Conservation (phyloP, 1,140 invertebrate genomes). For the Adoxophyes honmai region DNA sequence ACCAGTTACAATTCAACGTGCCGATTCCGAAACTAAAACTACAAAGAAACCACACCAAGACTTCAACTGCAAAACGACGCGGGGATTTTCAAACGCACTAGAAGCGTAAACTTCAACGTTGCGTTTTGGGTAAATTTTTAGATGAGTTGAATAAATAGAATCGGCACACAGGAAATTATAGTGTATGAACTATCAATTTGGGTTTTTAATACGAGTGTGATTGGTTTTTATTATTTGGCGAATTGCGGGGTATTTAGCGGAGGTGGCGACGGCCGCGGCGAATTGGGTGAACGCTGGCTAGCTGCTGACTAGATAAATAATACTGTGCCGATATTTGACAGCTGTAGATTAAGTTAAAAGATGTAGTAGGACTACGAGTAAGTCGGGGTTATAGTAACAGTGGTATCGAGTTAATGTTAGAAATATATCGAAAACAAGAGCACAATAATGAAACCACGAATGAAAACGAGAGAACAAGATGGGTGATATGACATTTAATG, state of each 20-base stretch:
- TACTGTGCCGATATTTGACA: too few relatives aligned
- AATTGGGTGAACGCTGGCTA: not conserved
- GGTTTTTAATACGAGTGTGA: slow-evolving; percentile 8
- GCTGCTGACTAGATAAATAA: too few relatives aligned
- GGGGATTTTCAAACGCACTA: not conserved
- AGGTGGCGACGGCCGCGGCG: not conserved
- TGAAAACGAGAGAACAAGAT: too few relatives aligned
- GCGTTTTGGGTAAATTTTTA: not conserved
- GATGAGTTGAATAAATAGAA: not conserved
- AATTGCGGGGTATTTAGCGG: not conserved
- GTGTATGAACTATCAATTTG: slow-evolving; percentile 9
- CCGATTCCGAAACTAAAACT: not conserved
- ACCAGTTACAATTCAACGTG: not conserved
- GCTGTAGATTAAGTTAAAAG: too few relatives aligned
- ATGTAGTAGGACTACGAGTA: too few relatives aligned
- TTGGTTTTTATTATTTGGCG: slow-evolving; percentile 10
- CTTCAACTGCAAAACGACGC: not conserved
- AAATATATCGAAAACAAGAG: too few relatives aligned
- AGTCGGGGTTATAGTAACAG: too few relatives aligned
- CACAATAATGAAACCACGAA: too few relatives aligned
- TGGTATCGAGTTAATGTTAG: too few relatives aligned
- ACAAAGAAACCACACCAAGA: not conserved
- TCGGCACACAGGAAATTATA: slow-evolving; percentile 3
- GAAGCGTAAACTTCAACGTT: not conserved
- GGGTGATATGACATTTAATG: too few relatives aligned